phyloP scores from a whole-genome alignment of 1,140 invertebrate genomes.

The Formica selysi region DNA sequence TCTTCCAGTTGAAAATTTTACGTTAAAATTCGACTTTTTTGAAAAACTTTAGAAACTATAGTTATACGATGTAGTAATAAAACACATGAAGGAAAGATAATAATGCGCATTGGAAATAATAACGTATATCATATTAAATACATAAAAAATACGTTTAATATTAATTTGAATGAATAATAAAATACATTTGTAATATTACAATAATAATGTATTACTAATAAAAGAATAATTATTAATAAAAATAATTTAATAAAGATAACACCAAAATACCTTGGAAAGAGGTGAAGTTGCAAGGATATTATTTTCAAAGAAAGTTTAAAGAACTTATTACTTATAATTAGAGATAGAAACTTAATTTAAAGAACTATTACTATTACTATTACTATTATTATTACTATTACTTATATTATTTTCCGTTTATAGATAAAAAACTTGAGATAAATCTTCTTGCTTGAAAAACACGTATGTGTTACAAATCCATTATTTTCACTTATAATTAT shows the following conservation, averaged over 20 bases:
- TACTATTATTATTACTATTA: no score
- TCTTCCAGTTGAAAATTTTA: constrained; percentile 7
- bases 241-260: background rate
- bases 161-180: background rate
- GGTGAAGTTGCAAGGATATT: background rate
- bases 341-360: no score
- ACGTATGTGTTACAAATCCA: background rate
- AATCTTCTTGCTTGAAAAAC: background rate
- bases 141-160: background rate
- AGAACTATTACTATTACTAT: no score
- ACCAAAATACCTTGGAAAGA: background rate
- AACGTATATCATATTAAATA: background rate
- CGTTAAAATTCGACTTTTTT: background rate
- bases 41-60: background rate
- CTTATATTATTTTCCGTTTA: no score
- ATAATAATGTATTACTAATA: background rate
- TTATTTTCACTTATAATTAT: background rate
- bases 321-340: no score
- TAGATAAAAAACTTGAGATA: no score
- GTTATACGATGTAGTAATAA: background rate
- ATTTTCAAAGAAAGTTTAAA: no score
- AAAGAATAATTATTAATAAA: background rate
- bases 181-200: no score
- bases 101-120: background rate
- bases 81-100: background rate